Evolutionary conservation across 1,140 invertebrate species (phyloP).

Genomic region (Hypsibius dujardini): DNA sequence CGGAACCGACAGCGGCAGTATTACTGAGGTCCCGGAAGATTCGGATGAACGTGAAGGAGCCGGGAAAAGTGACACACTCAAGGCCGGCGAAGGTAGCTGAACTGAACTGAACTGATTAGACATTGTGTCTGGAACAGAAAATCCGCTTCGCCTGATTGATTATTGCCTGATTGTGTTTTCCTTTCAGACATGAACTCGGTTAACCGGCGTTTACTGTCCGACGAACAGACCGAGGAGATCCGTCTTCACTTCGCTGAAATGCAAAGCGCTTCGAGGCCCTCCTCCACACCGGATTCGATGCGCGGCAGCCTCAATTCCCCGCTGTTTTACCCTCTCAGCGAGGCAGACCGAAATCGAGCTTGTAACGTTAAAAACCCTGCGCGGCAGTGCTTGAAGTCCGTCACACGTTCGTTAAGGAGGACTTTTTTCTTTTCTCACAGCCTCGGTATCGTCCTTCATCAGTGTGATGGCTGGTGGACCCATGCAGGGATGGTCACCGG

Average conservation of each 20-base stretch:
- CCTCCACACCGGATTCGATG: constrained; percentile 3
- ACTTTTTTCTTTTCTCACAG: not conserved
- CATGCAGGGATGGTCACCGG: constrained; percentile 10
- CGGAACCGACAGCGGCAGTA: not conserved
- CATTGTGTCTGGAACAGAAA: too few species aligned
- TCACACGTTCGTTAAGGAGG: too few species aligned
- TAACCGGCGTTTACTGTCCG: too few species aligned
- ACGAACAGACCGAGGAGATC: too few species aligned
- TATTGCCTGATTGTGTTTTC: too few species aligned
- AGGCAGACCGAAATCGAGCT: not conserved
- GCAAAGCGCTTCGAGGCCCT: not conserved
- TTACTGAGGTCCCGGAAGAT: not conserved
- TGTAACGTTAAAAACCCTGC: too few species aligned
- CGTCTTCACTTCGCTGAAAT: too few species aligned
- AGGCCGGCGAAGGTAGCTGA: too few species aligned
- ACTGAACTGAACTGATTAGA: too few species aligned
- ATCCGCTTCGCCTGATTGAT: too few species aligned
- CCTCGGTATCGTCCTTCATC: constrained; percentile 61
- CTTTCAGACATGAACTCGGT: too few species aligned
- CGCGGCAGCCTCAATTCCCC: constrained; percentile 8
- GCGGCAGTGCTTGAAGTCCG: too few species aligned
- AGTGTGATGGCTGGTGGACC: constrained; percentile 42
- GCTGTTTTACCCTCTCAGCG: not conserved
- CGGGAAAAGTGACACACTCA: not conserved
- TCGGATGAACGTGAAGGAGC: not conserved